Evolutionary conservation across 2,113 vertebrate genomes (phyloP).

Genomic region (Sinocyclocheilus anophthalmus): DNA sequence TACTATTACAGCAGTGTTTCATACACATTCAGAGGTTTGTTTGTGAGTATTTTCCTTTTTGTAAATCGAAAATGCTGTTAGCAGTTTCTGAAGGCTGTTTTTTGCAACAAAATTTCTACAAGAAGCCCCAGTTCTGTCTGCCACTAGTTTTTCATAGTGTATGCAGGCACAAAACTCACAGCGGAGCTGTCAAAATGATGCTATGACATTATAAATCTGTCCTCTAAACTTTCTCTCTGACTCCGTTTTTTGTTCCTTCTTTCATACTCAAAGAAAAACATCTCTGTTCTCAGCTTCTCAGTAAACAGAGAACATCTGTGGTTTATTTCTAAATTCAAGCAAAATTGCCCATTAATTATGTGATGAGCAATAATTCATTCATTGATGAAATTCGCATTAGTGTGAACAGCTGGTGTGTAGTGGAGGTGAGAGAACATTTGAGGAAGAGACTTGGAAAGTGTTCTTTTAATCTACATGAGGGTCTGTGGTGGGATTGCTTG

Average conservation of each 20-base stretch:
- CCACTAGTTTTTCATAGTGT: not conserved
- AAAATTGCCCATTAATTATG: conserved; percentile 9
- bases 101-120: not conserved
- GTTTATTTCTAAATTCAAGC: conserved; percentile 1
- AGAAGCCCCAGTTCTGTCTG: not conserved
- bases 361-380: conserved; percentile 36
- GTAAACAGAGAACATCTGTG: conserved; percentile 1
- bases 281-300: conserved; percentile 2
- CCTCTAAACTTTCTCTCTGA: not conserved
- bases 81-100: not conserved
- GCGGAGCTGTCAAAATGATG: not conserved
- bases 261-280: not conserved
- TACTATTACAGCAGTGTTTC: not conserved
- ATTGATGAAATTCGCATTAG: conserved; percentile 12
- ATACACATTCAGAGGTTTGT: not conserved
- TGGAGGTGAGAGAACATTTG: not conserved
- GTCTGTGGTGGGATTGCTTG: not conserved
- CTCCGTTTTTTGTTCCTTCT: not conserved
- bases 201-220: not conserved
- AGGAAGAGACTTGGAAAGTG: not conserved
- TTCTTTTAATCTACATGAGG: not conserved
- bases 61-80: not conserved
- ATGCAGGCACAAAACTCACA: not conserved
- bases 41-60: not conserved
- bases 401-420: conserved; percentile 19